Percentiles rank a stretch among this genome's conserved stretches.
Evolutionary conservation across 1,140 invertebrate species (phyloP).

Genomic region (Sitophilus oryzae): DNA sequence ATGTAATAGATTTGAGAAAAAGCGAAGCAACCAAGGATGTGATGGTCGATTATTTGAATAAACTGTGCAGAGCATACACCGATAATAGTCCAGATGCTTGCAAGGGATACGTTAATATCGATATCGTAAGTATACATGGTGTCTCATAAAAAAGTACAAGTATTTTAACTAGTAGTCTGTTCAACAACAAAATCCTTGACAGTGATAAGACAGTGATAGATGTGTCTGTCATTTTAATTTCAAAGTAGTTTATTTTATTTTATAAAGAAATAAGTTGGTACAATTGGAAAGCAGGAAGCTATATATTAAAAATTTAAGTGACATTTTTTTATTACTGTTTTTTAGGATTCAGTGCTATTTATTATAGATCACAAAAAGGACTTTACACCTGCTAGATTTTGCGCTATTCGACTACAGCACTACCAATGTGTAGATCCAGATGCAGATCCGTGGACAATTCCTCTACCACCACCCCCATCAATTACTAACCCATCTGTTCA

Average conservation of each 20-base stretch:
- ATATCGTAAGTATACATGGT: conserved; percentile 25
- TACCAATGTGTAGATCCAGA: conserved; percentile 30
- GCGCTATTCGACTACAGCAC: conserved; percentile 28
- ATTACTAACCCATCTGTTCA: neutral
- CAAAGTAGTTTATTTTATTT: too few species aligned
- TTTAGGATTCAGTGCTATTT: conserved; percentile 30
- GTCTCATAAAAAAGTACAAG: too few species aligned
- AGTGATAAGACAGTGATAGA: too few species aligned
- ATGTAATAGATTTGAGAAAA: conserved; percentile 23
- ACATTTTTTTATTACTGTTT: too few species aligned
- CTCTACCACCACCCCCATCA: conserved; percentile 22
- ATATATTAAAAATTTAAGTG: too few species aligned
- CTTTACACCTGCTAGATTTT: conserved; percentile 31
- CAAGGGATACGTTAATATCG: conserved; percentile 22
- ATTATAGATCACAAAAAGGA: conserved; percentile 35
- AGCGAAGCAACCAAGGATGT: conserved; percentile 20
- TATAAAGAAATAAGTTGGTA: too few species aligned
- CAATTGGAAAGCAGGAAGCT: too few species aligned
- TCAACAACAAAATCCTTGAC: too few species aligned
- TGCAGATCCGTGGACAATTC: conserved; percentile 29
- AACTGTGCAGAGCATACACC: conserved; percentile 19
- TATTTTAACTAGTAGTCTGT: too few species aligned
- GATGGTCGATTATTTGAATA: conserved; percentile 21
- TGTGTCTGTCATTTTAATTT: too few species aligned
- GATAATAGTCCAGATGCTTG: conserved; percentile 13